These are phyloP conservation scores for Oncorhynchus clarkii DNA, from an alignment of 2,113 vertebrate species.

Conservation along the genomic window DNA sequence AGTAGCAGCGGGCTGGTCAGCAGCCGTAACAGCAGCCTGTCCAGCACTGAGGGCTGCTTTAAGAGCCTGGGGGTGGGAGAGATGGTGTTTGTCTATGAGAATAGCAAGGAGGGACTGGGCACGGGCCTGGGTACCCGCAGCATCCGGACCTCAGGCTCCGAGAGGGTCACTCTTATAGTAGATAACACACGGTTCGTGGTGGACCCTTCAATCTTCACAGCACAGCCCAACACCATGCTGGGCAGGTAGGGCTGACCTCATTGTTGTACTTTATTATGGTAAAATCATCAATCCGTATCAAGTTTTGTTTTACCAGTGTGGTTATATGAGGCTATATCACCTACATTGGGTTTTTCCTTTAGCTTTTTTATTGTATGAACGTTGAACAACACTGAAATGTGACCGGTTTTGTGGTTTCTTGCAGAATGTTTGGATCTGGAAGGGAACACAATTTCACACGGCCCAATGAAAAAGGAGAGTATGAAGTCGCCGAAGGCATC, in stretches of 20 bases:
- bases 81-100: conserved; percentile 97
- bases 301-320: not conserved
- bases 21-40: conserved; percentile 92
- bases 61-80: conserved; percentile 81
- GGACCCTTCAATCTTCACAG: conserved; percentile 95
- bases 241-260: conserved; percentile 79
- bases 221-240: conserved; percentile 98
- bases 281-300: not conserved
- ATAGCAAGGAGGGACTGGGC: conserved; percentile 81
- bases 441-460: conserved; percentile 98
- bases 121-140: conserved; percentile 72
- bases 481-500: conserved; percentile 96
- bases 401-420: conserved; percentile 18
- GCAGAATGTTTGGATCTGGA: conserved; percentile 98
- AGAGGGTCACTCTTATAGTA: conserved; percentile 94
- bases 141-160: conserved; percentile 77
- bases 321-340: too few relatives aligned
- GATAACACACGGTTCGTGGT: conserved; percentile 98
- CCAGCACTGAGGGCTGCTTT: conserved; percentile 88
- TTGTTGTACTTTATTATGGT: not conserved
- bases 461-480: conserved; percentile 98
- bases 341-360: not conserved
- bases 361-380: not conserved
- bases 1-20: conserved; percentile 82
- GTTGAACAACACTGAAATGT: conserved; percentile 13